phyloP scores from a whole-genome alignment of 2,797 vertebrate species.

The Fistularia tabacaria region DNA sequence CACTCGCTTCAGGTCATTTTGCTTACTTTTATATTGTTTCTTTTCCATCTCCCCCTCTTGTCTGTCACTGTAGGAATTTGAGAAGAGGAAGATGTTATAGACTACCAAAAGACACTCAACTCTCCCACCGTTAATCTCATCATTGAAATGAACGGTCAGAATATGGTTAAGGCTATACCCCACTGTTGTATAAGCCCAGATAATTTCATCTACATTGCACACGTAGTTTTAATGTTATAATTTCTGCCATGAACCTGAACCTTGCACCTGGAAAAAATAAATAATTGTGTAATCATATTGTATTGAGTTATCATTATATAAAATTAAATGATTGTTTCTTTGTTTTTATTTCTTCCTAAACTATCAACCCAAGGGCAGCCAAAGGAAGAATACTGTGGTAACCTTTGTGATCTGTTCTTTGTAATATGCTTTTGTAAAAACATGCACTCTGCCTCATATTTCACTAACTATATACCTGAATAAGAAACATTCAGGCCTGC shows the following conservation, averaged over 20 bases:
- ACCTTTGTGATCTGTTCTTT: constrained; percentile 42
- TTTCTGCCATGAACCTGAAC: constrained; percentile 62
- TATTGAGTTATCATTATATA: constrained; percentile 36
- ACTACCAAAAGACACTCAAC: constrained; percentile 39
- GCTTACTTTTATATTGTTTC: constrained; percentile 17
- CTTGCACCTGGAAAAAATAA: constrained; percentile 58
- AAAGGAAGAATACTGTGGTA: constrained; percentile 31
- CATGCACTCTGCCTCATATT: constrained; percentile 43
- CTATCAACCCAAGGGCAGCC: constrained; percentile 15
- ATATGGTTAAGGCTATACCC: constrained; percentile 43
- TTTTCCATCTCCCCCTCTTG: constrained; percentile 33
- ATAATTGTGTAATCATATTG: constrained; percentile 37
- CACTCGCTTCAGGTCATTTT: constrained; percentile 46
- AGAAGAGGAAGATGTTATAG: constrained; percentile 97
- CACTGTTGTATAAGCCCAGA: constrained; percentile 31
- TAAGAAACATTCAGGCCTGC: constrained; percentile 61
- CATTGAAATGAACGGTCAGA: constrained; percentile 50
- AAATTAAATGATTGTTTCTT: constrained; percentile 36
- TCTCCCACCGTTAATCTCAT: constrained; percentile 26
- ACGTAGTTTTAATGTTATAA: constrained; percentile 61
- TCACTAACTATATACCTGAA: constrained; percentile 58
- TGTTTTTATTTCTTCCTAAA: constrained; percentile 18
- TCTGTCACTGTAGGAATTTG: constrained; percentile 85
- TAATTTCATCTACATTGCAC: constrained; percentile 36
- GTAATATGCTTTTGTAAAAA: constrained; percentile 40